Evolutionary conservation across 2,113 vertebrate genomes (phyloP), one percentile per base, ranked within the genome.

Genomic region (Notarius lentiginosus): DNA sequence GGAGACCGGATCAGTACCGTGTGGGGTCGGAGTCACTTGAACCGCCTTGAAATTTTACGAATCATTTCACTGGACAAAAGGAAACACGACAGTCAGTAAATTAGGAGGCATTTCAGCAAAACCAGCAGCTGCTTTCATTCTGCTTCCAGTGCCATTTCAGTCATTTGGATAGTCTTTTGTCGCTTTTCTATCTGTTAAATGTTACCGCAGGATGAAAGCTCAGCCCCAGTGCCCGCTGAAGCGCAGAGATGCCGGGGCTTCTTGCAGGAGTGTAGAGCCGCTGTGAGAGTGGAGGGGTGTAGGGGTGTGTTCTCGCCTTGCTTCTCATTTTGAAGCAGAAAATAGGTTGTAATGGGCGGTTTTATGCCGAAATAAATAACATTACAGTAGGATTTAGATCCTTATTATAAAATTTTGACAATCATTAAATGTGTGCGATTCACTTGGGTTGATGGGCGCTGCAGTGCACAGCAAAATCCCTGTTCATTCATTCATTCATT

Each of bases 251-350:
- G 27, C 51, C 76, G 30, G 75, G 7, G n/a, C 27, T 15, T 60
- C 30, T 5, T 60, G 53, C 55, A 34, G 60, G 11, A 20, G 73
- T 76, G 24, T 82, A 72, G 1, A 53, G 77, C 24, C 4, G 30
- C 79, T 53, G 49, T 17, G 18, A 41, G 68, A 0, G 66, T 66
- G 66, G 51, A 87, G 83, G 89, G 83, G 89, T 73, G 89, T 87
- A 87, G 83, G 89, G 83, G 89, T 73, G 89, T 87, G 89, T 89
- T 87, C 82, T 30, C 24, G 2, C 58, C 22, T 60, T 53, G 41
- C 56, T 86, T 53, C 85, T 30, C 11, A 82, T 84, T 34, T 24
- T 79, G 47, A 55, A 17, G 14, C 2, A 10, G 7, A 8, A 56
- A 56, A 17, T 79, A 1, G 14, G 7, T 5, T 56, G 7, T 30